A percentile compares a stretch with the other conserved stretches of the same genome.
Conservation (phyloP, 2,797 vertebrate species). For the Ataeniobius toweri region DNA sequence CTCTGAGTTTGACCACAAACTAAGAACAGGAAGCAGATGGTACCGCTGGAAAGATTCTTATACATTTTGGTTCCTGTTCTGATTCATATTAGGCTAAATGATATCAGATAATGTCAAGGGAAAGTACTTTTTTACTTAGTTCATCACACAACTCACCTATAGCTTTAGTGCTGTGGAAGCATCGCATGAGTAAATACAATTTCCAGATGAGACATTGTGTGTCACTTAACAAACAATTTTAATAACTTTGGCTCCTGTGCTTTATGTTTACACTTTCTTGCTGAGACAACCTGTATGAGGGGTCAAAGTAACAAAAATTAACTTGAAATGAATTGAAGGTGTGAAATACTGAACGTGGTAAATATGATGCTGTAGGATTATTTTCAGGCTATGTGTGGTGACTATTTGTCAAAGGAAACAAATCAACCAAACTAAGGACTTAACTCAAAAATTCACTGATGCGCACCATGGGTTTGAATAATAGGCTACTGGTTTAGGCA, state of each 20-base stretch:
- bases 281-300: too few species aligned
- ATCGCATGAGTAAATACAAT: background rate
- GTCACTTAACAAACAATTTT: slow-evolving; percentile 26
- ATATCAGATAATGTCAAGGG: slow-evolving; percentile 5
- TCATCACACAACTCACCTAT: background rate
- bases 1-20: background rate
- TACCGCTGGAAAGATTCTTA: background rate
- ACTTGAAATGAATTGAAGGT: too few species aligned
- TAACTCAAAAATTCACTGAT: too few species aligned
- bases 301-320: too few species aligned
- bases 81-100: slow-evolving; percentile 1
- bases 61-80: background rate
- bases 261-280: slow-evolving; percentile 30
- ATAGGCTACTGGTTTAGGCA: too few species aligned
- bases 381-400: too few species aligned
- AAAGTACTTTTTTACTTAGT: background rate
- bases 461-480: too few species aligned
- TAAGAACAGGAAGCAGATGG: slow-evolving; percentile 23
- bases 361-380: too few species aligned
- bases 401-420: too few species aligned
- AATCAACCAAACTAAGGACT: too few species aligned
- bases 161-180: background rate
- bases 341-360: too few species aligned
- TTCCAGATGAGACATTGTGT: slow-evolving; percentile 6
- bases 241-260: slow-evolving; percentile 50